These are phyloP conservation scores for Tetraodon nigroviridis DNA, from an alignment of 2,113 vertebrate species.

Conservation along the genomic window DNA sequence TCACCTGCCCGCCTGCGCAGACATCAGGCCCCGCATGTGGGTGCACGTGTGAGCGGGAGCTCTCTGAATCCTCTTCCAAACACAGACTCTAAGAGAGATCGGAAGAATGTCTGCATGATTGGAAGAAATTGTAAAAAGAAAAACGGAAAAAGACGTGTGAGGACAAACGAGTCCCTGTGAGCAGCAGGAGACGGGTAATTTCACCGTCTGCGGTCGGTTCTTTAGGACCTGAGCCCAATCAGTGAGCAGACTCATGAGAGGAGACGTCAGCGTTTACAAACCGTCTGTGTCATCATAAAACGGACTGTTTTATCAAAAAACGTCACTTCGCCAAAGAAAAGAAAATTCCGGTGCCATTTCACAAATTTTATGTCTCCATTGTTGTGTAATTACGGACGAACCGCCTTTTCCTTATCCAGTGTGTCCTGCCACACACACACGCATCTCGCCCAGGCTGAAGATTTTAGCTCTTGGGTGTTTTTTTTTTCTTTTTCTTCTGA, in stretches of 20 bases:
- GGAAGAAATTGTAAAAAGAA: conserved; percentile 15
- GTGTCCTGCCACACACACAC: conserved; percentile 24
- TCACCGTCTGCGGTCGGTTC: conserved; percentile 36
- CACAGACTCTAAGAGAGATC: conserved; percentile 32
- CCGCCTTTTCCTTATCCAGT: conserved; percentile 22
- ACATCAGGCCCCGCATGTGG: conserved; percentile 31
- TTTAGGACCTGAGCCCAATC: conserved; percentile 36
- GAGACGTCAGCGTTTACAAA: conserved; percentile 37
- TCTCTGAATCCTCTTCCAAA: conserved; percentile 40
- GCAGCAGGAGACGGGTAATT: conserved; percentile 34
- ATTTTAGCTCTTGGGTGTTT: too few species aligned
- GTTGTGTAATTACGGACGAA: conserved; percentile 39
- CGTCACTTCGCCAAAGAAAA: conserved; percentile 42
- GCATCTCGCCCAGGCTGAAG: conserved; percentile 25
- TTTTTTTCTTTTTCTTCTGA: conserved; percentile 13
- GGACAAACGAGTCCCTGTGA: conserved; percentile 5
- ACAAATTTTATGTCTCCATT: conserved; percentile 24
- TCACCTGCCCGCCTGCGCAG: conserved; percentile 14
- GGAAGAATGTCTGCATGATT: conserved; percentile 30
- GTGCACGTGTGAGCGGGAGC: conserved; percentile 31
- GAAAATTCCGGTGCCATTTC: conserved; percentile 10
- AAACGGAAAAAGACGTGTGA: conserved; percentile 4
- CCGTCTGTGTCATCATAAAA: conserved; percentile 32
- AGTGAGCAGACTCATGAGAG: conserved; percentile 38
- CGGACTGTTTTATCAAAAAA: conserved; percentile 13